These are phyloP conservation scores for Atta cephalotes DNA, from an alignment of 1,140 invertebrate genomes.

Conservation along the genomic window DNA sequence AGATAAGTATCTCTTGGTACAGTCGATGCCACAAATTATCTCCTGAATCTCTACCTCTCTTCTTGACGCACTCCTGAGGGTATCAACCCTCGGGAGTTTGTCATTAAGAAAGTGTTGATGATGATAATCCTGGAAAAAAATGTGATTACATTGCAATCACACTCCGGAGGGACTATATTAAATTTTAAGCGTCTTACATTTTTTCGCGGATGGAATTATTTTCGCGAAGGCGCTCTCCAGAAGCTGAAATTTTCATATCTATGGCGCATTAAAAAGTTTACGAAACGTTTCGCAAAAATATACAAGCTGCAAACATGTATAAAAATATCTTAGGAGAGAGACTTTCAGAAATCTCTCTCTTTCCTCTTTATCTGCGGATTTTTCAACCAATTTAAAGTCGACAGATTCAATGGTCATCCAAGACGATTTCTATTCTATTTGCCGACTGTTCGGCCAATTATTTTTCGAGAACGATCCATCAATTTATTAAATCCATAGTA, in stretches of 20 bases:
- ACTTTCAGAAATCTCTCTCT: neutral
- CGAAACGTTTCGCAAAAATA: constrained; percentile 6
- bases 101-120: constrained; percentile 39
- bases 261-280: constrained; percentile 1
- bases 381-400: constrained; percentile 25
- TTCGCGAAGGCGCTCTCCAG: neutral
- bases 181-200: constrained; percentile 49
- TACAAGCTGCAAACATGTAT: neutral
- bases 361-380: neutral
- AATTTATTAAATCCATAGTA: constrained; percentile 22
- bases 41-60: constrained; percentile 5
- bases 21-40: constrained; percentile 59
- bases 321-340: neutral
- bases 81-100: constrained; percentile 3
- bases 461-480: constrained; percentile 28
- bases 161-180: constrained; percentile 13
- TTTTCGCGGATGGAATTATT: constrained; percentile 51
- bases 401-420: constrained; percentile 19
- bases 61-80: neutral
- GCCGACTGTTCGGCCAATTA: constrained; percentile 46
- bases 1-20: constrained; percentile 70
- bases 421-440: constrained; percentile 13
- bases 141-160: constrained; percentile 55
- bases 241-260: constrained; percentile 41
- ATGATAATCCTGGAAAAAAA: constrained; percentile 50